Conservation (phyloP, 2,113 vertebrate genomes). For the Takifugu bimaculatus region DNA sequence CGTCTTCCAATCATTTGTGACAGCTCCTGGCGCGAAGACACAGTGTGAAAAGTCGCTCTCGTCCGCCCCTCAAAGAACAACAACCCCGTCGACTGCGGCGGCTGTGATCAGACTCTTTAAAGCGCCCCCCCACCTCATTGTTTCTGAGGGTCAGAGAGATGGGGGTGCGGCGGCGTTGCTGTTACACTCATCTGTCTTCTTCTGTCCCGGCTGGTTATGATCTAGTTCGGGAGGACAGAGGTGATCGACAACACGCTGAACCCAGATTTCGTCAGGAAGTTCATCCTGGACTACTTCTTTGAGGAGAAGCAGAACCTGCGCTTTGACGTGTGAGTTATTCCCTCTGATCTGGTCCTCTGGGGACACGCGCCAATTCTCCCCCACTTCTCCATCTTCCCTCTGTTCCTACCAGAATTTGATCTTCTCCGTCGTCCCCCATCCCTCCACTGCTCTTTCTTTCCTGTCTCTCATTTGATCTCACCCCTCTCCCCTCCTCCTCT, state of each 20-base stretch:
- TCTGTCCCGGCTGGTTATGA: slow-evolving; percentile 23
- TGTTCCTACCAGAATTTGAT: slow-evolving; percentile 7
- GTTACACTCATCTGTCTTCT: slow-evolving; percentile 2
- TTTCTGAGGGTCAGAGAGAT: slow-evolving; percentile 2
- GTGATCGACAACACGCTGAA: slow-evolving; percentile 96
- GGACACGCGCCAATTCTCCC: slow-evolving; percentile 15
- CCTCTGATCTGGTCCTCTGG: slow-evolving; percentile 48
- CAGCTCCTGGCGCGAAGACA: not conserved
- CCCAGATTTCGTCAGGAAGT: slow-evolving; percentile 94
- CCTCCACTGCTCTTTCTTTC: slow-evolving; percentile 2
- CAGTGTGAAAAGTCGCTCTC: not conserved
- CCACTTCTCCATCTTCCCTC: slow-evolving; percentile 18
- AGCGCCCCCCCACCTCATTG: not conserved
- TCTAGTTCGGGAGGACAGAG: slow-evolving; percentile 91
- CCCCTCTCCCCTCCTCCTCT: not conserved
- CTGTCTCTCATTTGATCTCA: slow-evolving; percentile 35
- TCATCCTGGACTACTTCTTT: slow-evolving; percentile 93
- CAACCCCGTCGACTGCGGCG: no score
- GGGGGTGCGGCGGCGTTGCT: slow-evolving; percentile 9
- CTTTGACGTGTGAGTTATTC: slow-evolving; percentile 90
- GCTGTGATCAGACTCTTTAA: no score
- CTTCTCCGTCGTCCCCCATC: slow-evolving; percentile 5
- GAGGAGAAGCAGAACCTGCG: slow-evolving; percentile 96
- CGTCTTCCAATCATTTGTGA: slow-evolving; percentile 14
- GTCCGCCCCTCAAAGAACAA: not conserved